Percentiles rank a stretch among this genome's conserved stretches.
Conservation (phyloP, 2,888 invertebrate genomes). For the Meliscaeva auricollis region DNA sequence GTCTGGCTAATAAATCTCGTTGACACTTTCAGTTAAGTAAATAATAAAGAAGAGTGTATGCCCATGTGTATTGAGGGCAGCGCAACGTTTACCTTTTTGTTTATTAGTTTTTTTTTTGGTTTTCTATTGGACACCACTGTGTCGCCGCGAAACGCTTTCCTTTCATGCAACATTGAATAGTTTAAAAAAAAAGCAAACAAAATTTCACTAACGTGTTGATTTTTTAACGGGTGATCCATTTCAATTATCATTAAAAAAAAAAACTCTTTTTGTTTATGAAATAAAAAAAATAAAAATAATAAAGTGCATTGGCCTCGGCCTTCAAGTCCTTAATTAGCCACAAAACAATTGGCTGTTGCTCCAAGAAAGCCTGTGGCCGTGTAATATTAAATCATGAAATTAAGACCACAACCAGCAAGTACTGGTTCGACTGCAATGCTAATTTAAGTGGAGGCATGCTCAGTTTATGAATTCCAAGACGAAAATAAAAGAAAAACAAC, state of each 20-base stretch:
- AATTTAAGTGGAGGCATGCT: conserved; percentile 2
- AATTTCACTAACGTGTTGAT: conserved; percentile 52
- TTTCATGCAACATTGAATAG: conserved; percentile 47
- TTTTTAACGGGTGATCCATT: conserved; percentile 30
- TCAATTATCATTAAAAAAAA: background rate
- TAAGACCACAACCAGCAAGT: conserved; percentile 38
- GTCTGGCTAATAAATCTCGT: conserved; percentile 18
- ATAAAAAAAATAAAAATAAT: background rate
- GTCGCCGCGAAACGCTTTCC: conserved; percentile 55
- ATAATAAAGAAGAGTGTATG: background rate
- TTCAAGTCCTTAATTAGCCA: conserved; percentile 48
- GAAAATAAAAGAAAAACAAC: background rate
- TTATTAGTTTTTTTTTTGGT: conserved; percentile 61
- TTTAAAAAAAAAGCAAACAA: conserved; percentile 12
- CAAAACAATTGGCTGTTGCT: conserved; percentile 14
- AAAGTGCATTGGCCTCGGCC: conserved; percentile 55
- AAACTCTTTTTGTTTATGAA: background rate
- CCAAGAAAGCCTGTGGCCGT: conserved; percentile 14
- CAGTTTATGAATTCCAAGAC: conserved; percentile 8
- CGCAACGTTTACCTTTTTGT: conserved; percentile 37
- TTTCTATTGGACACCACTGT: conserved; percentile 33
- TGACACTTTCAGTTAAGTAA: conserved; percentile 1
- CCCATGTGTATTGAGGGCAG: conserved; percentile 50
- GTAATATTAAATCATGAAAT: conserved; percentile 59
- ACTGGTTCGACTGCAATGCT: conserved; percentile 42